Evolutionary conservation across 2,113 vertebrate species (phyloP).

Genomic region (Felis chaus): DNA sequence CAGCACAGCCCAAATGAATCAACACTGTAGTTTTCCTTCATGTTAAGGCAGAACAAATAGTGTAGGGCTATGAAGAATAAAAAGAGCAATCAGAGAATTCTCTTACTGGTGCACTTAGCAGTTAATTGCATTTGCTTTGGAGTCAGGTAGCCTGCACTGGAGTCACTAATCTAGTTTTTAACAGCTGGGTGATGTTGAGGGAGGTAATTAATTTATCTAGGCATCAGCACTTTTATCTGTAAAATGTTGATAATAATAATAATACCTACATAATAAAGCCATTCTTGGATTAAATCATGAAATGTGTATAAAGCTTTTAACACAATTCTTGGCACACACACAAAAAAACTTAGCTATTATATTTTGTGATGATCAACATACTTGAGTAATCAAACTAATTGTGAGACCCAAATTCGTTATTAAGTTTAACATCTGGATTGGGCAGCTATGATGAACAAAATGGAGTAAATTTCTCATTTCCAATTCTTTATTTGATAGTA

Average conservation of each 20-base stretch:
- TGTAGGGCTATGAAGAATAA: neutral
- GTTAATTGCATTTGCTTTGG: neutral
- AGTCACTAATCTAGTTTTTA: conserved; percentile 1
- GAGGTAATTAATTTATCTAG: neutral
- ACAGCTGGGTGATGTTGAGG: neutral
- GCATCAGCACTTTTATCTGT: neutral
- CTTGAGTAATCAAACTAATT: conserved; percentile 18
- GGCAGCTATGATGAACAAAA: neutral
- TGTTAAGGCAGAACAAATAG: neutral
- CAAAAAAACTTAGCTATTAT: neutral
- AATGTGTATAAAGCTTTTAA: neutral
- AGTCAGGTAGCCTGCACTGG: neutral
- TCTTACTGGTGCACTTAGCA: neutral
- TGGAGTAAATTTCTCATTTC: conserved; percentile 22
- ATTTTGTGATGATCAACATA: conserved; percentile 28
- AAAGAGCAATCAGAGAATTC: neutral
- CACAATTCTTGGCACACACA: neutral
- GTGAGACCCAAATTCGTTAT: neutral
- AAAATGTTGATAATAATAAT: neutral
- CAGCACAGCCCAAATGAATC: neutral
- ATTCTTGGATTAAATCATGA: conserved; percentile 13
- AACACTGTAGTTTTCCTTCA: neutral
- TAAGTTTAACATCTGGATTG: neutral
- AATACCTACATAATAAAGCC: neutral
- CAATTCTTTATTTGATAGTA: neutral